Percentiles rank a stretch among this genome's conserved stretches.
phyloP scores from a whole-genome alignment of 2,797 vertebrate species.

The Poliocrania exsul region DNA sequence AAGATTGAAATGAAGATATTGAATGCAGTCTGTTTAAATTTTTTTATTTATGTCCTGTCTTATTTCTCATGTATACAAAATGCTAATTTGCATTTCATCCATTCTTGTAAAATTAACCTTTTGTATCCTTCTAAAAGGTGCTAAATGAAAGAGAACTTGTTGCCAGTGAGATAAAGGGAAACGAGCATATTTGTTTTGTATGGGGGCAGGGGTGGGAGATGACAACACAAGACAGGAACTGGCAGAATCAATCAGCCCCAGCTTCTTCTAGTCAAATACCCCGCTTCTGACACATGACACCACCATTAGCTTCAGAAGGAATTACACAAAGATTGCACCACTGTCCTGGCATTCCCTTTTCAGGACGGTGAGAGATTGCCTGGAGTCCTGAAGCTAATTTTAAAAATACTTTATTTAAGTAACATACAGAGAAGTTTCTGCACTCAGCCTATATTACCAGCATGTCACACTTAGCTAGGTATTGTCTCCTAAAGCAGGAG shows the following conservation, averaged over 20 bases:
- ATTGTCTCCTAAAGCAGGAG: not conserved
- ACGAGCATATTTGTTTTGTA: fast-evolving
- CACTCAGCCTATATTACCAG: not conserved
- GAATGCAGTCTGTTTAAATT: not conserved
- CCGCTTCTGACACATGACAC: not conserved
- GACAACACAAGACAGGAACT: not conserved
- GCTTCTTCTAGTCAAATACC: not conserved
- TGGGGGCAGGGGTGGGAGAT: not conserved
- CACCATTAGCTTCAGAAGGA: not conserved
- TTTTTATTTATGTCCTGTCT: not conserved
- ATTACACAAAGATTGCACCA: fast-evolving
- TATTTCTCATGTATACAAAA: not conserved
- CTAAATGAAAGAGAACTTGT: not conserved
- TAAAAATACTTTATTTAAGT: not conserved
- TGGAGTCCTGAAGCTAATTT: not conserved
- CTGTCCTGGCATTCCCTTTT: not conserved
- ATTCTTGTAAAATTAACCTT: not conserved
- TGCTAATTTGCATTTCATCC: not conserved
- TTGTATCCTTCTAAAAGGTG: not conserved
- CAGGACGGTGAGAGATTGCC: not conserved
- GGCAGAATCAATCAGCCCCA: not conserved
- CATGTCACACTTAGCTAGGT: not conserved
- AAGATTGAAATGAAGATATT: not conserved
- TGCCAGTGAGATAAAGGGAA: not conserved
- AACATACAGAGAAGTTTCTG: not conserved